A percentile compares a stretch with the other conserved stretches of the same genome.
These are phyloP conservation scores for Ciconia maguari DNA, from an alignment of 2,113 vertebrate genomes.

Conservation along the genomic window DNA sequence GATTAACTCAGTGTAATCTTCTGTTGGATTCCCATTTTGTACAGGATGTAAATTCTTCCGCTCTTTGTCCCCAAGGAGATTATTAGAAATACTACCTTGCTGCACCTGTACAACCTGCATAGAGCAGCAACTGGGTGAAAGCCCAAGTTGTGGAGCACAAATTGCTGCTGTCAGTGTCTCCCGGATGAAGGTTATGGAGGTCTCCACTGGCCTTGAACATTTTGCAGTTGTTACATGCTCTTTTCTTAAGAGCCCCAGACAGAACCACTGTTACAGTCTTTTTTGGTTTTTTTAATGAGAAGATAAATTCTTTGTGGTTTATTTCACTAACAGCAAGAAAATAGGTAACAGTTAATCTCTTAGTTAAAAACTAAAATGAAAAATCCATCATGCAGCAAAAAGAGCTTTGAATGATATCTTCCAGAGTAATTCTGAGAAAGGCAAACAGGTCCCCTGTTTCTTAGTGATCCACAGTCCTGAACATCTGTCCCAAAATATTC, in stretches of 20 bases:
- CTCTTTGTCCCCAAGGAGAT: background rate
- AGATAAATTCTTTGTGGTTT: background rate
- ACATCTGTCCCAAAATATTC: constrained; percentile 14
- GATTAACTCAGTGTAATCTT: background rate
- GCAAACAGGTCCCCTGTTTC: background rate
- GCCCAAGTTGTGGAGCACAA: background rate
- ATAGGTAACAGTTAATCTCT: background rate
- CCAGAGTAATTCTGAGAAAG: background rate
- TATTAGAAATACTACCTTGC: background rate
- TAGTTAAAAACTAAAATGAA: background rate
- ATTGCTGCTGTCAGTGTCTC: background rate
- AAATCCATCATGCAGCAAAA: background rate
- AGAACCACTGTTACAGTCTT: background rate
- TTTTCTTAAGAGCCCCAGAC: background rate
- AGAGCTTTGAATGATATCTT: background rate
- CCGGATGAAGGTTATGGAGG: background rate
- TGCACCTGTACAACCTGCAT: background rate
- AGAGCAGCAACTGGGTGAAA: background rate
- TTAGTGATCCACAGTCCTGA: background rate
- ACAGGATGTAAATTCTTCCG: background rate
- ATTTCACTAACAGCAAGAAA: background rate
- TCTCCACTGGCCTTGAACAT: background rate
- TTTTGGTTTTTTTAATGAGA: background rate
- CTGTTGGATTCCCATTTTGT: background rate
- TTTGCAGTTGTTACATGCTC: background rate